phyloP scores from a whole-genome alignment of 23 tunicate genomes.

The Botrylloides violaceus region DNA sequence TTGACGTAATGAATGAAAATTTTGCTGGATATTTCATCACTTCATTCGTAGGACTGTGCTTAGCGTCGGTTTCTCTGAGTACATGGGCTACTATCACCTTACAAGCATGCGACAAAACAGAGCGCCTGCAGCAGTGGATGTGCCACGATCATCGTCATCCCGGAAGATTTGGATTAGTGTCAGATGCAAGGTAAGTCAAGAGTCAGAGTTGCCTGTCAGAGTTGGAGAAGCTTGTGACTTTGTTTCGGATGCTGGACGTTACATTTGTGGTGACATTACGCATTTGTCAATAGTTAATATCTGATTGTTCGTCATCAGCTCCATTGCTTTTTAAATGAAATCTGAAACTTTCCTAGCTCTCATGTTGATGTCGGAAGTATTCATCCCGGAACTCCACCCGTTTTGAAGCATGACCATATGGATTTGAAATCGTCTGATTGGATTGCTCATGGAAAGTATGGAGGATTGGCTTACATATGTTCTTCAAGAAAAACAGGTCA shows the following conservation, averaged over 20 bases:
- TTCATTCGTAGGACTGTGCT: no score
- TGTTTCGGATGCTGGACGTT: neutral
- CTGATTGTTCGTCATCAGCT: neutral
- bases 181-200: neutral
- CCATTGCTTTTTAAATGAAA: neutral
- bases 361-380: conserved; percentile 14
- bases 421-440: conserved; percentile 8
- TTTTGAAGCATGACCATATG: neutral
- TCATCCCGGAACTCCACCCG: neutral
- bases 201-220: no score
- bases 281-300: neutral
- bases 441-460: neutral
- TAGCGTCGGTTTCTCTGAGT: neutral
- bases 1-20: neutral
- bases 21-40: no score
- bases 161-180: conserved; percentile 23
- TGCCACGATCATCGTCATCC: conserved; percentile 9
- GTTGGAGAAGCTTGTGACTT: no score
- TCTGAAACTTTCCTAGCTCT: neutral
- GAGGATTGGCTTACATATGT: neutral
- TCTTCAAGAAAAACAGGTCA: conserved; percentile 12
- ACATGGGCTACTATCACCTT: neutral
- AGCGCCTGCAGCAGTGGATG: conserved; percentile 17
- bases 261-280: neutral
- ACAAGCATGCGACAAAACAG: neutral